A percentile compares a stretch with the other conserved stretches of the same genome.
Evolutionary conservation across 1,140 invertebrate species (phyloP).

Genomic region (Diploscapter pachys): DNA sequence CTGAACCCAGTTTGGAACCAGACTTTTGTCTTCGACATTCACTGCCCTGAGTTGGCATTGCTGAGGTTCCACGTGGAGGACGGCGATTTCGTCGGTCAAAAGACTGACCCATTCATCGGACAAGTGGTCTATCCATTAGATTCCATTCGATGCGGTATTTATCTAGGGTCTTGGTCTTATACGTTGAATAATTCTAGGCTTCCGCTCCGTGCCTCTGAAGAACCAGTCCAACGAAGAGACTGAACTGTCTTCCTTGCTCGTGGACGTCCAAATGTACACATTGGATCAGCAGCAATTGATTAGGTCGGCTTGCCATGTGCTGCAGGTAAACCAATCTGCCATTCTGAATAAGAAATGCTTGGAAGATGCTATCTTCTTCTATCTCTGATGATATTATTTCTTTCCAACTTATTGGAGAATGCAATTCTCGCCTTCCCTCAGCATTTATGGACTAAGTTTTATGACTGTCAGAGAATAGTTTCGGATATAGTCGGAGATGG

Average conservation of each 20-base stretch:
- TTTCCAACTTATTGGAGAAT: too few species aligned
- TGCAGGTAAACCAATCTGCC: conserved; percentile 1
- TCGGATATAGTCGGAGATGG: too few species aligned
- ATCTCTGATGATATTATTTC: too few species aligned
- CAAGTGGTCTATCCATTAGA: conserved; percentile 86
- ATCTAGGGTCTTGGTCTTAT: too few species aligned
- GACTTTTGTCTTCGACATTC: conserved; percentile 77
- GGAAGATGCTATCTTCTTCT: too few species aligned
- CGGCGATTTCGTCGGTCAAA: conserved; percentile 79
- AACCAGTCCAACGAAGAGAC: conserved; percentile 89
- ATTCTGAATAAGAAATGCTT: too few species aligned
- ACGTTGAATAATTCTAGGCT: conserved; percentile 65
- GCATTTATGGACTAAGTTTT: too few species aligned
- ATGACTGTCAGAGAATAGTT: too few species aligned
- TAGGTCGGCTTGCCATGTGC: not conserved
- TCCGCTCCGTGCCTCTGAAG: conserved; percentile 80
- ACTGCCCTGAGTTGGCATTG: conserved; percentile 81
- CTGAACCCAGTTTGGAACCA: conserved; percentile 94
- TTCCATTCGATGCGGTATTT: conserved; percentile 41
- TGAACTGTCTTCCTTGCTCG: conserved; percentile 82
- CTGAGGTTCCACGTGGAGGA: conserved; percentile 89
- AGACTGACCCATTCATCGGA: conserved; percentile 83
- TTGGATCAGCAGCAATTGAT: conserved; percentile 3
- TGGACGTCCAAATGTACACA: conserved; percentile 60
- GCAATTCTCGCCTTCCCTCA: too few species aligned